Base-by-base conservation (phyloP, 37 sponge, comb jelly and placozoan genomes). In the Bolinopsis microptera region DNA sequence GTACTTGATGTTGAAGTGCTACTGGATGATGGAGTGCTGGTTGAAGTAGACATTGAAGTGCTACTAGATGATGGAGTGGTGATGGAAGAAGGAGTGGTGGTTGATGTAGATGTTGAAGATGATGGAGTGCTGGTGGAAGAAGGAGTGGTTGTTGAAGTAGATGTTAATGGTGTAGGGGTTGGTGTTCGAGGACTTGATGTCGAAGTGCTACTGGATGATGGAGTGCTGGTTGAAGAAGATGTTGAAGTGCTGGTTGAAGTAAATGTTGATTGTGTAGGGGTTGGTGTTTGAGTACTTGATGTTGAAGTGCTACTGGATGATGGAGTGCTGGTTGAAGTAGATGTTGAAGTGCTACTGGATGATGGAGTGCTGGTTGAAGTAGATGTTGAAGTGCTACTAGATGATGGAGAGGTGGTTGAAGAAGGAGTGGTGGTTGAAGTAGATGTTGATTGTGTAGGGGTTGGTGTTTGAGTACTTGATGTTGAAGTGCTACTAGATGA, bases 241-340 rank as follows among this genome's bases (percentile, higher is more conserved):
- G 75, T n/a, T 72, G 75, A 72, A 72, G 75, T 24, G 5, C 31
- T 72, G 31, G 75, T 72, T 48, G 61, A 48, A n/a, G n/a, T n/a
- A n/a, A n/a, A n/a, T n/a, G n/a, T n/a, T 72, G 75, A 72, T 72
- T 8, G 26, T 8, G 75, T 72, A 30, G 75, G 3, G 26, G 75
- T n/a, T 23, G 75, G 5, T 8, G 75, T 24, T 30, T 8, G 26
- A 28, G 31, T 72, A 72, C 31, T 72, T 72, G 75, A 30, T n/a
- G 75, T 72, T 72, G 75, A 72, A 30, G 75, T 8, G 18, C 31
- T 72, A 5, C 3, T 28, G 75, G 31, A 30, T 30, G 75, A 30
- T 48, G 61, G 13, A 13, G 61, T 48, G 13, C 61, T 48, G 75
- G 75, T 72, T 23, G 75, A 30, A 30, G 75, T 23, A 23, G 75